A percentile compares a stretch with the other conserved stretches of the same genome.
Evolutionary conservation across 2,113 vertebrate species (phyloP).

Genomic region (Epinephelus fuscoguttatus): DNA sequence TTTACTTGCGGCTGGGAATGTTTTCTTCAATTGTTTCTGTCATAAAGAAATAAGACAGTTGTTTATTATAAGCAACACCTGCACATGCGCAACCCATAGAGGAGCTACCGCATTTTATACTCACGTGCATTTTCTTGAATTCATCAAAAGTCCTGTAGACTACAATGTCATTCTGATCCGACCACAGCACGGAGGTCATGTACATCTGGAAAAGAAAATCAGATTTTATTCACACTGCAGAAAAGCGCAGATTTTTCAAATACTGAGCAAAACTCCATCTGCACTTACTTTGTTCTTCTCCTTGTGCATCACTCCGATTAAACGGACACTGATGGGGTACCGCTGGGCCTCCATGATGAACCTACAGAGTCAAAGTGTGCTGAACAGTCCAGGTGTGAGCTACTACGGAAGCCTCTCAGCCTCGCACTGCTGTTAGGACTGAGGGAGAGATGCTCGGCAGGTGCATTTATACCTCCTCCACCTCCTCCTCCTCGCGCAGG

Average conservation of each 20-base stretch:
- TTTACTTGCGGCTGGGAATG: constrained; percentile 83
- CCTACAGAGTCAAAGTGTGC: not conserved
- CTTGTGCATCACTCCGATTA: constrained; percentile 82
- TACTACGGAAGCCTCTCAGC: not conserved
- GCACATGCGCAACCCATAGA: not conserved
- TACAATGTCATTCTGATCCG: constrained; percentile 88
- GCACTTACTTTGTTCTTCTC: constrained; percentile 75
- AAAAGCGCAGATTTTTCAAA: not conserved
- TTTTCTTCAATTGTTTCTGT: constrained; percentile 90
- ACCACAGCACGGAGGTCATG: constrained; percentile 90
- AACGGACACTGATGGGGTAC: constrained; percentile 69
- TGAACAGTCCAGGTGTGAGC: not conserved
- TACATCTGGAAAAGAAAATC: constrained; percentile 82
- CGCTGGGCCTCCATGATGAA: constrained; percentile 72
- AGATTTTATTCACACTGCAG: not conserved
- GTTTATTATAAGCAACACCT: too few relatives aligned
- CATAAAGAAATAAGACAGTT: not conserved
- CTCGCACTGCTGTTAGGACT: not conserved
- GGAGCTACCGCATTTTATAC: constrained; percentile 45
- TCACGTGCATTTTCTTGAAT: constrained; percentile 90
- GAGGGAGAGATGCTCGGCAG: not conserved
- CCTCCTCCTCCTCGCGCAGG: not conserved
- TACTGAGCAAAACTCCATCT: not conserved
- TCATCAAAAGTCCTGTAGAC: constrained; percentile 88
- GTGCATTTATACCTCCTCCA: constrained; percentile 32